Percentiles rank a stretch among this genome's conserved stretches.
Evolutionary conservation across 2,888 invertebrate species (phyloP).

Genomic region (Dryocosmus kuriphilus): DNA sequence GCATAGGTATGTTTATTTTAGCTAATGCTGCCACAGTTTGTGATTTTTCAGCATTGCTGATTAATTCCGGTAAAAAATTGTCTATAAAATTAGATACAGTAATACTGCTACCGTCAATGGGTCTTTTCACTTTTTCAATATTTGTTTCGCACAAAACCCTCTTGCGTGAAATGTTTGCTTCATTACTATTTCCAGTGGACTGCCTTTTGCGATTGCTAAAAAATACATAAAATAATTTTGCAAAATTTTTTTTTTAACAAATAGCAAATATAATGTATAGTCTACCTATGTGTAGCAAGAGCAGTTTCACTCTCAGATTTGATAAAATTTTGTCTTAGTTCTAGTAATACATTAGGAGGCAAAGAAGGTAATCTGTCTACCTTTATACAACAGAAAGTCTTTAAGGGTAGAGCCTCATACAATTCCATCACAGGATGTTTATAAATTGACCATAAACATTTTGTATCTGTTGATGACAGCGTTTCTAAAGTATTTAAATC

Average conservation of each 20-base stretch:
- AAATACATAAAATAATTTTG: no score
- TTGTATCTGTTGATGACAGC: slow-evolving; percentile 42
- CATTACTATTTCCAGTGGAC: no score
- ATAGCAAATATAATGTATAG: no score
- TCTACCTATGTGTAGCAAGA: no score
- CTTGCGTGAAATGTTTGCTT: no score
- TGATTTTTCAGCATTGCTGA: slow-evolving; percentile 1
- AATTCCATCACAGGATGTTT: slow-evolving; percentile 43
- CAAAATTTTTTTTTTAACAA: no score
- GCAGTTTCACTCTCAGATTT: slow-evolving; percentile 18
- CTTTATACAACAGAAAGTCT: slow-evolving; percentile 46
- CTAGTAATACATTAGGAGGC: neutral
- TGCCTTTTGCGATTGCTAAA: no score
- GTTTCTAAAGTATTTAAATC: slow-evolving; percentile 20
- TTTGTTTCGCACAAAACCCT: no score
- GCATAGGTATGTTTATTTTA: slow-evolving; percentile 1
- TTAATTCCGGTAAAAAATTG: no score
- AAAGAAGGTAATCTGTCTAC: slow-evolving; percentile 27
- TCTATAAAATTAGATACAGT: no score
- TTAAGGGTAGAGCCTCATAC: slow-evolving; percentile 39
- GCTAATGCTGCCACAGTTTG: neutral
- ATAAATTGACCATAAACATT: slow-evolving; percentile 45
- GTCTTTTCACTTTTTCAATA: no score
- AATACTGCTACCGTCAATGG: no score
- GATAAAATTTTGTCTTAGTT: neutral